phyloP scores from a whole-genome alignment of 2,888 invertebrate genomes.

The Deilephila elpenor region DNA sequence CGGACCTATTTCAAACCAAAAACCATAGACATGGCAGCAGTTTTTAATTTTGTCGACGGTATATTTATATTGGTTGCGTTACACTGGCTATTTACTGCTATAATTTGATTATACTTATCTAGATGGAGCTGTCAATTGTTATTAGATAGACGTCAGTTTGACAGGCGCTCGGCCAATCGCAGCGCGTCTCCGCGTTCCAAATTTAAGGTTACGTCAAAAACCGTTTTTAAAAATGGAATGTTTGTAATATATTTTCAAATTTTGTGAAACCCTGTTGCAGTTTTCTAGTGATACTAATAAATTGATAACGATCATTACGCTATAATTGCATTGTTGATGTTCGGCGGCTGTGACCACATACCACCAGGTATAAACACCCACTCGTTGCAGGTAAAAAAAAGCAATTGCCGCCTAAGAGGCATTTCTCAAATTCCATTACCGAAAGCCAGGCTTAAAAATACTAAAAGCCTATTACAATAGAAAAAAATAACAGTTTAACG shows the following conservation, averaged over 20 bases:
- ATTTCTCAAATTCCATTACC: conserved; percentile 10
- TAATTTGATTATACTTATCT: conserved; percentile 80
- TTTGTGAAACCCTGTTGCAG: background rate
- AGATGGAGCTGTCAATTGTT: conserved; percentile 77
- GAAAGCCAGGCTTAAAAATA: background rate
- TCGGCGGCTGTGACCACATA: too few relatives aligned
- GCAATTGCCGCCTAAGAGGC: conserved; percentile 4
- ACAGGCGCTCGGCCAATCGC: conserved; percentile 59
- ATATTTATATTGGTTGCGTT: conserved; percentile 36
- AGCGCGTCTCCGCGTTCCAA: conserved; percentile 34
- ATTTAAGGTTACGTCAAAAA: conserved; percentile 25
- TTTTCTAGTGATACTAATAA: too few relatives aligned
- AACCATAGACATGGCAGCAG: background rate
- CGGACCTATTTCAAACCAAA: background rate
- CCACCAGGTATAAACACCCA: too few relatives aligned
- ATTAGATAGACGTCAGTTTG: conserved; percentile 69
- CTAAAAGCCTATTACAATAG: conserved; percentile 19
- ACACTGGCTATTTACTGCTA: conserved; percentile 36
- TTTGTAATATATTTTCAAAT: background rate
- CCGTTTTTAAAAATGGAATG: conserved; percentile 12
- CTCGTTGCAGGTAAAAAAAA: background rate
- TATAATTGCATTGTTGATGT: too few relatives aligned
- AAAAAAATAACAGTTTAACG: conserved; percentile 17
- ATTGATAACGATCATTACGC: too few relatives aligned
- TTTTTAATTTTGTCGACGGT: conserved; percentile 6